Evolutionary conservation across 2,888 invertebrate species (phyloP).

Genomic region (Drosophila barbarae): DNA sequence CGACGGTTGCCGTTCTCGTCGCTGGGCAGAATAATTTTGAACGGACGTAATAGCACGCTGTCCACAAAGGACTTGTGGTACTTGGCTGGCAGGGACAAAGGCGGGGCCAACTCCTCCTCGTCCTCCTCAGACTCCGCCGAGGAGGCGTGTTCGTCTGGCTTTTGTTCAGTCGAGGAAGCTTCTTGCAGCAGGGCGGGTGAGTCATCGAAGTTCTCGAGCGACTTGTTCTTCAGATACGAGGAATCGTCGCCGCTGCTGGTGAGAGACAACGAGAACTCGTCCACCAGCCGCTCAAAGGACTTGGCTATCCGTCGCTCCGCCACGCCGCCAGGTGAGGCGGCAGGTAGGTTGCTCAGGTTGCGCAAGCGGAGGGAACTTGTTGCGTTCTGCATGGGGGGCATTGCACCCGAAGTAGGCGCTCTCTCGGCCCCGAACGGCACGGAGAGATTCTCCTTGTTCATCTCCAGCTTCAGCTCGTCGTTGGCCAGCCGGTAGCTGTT

Average conservation of each 20-base stretch:
- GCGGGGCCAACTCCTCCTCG: conserved; percentile 82
- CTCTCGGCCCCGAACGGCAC: conserved; percentile 43
- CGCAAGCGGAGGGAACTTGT: conserved; percentile 65
- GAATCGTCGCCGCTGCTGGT: conserved; percentile 77
- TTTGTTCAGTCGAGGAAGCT: conserved; percentile 22
- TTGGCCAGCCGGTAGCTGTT: conserved; percentile 92
- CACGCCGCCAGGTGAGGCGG: conserved; percentile 29
- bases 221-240: conserved; percentile 78
- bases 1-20: conserved; percentile 75
- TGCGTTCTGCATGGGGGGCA: conserved; percentile 65
- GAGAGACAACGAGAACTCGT: conserved; percentile 78
- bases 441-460: conserved; percentile 74
- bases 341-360: conserved; percentile 46
- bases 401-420: conserved; percentile 50
- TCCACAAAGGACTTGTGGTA: conserved; percentile 78
- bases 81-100: conserved; percentile 76
- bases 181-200: conserved; percentile 65
- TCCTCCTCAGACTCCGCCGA: conserved; percentile 39
- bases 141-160: conserved; percentile 43
- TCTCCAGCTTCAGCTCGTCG: conserved; percentile 81
- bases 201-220: conserved; percentile 79
- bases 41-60: conserved; percentile 75
- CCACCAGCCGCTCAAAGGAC: conserved; percentile 79
- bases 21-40: conserved; percentile 76
- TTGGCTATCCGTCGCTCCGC: conserved; percentile 84